Evolutionary conservation across 2,113 vertebrate genomes (phyloP).

Genomic region (Takifugu flavidus): DNA sequence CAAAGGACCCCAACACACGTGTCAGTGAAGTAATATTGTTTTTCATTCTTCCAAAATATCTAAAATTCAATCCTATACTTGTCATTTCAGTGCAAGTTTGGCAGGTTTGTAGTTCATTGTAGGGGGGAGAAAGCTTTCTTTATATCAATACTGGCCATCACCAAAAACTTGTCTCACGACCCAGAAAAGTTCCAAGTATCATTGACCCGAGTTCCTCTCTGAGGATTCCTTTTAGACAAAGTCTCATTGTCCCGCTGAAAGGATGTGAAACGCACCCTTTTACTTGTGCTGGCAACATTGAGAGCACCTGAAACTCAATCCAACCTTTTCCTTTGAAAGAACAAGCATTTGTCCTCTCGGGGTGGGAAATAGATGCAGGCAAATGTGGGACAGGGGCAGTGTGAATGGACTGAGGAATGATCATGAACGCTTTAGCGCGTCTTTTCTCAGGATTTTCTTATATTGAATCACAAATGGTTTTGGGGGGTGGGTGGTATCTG

Average conservation of each 20-base stretch:
- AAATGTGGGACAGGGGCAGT: constrained; percentile 57
- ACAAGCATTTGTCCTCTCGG: constrained; percentile 49
- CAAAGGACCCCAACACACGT: too few relatives aligned
- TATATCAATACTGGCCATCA: too few relatives aligned
- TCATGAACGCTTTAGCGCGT: background rate
- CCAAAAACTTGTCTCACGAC: constrained; percentile 40
- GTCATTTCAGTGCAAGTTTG: too few relatives aligned
- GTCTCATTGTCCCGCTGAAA: constrained; percentile 5
- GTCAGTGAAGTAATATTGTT: too few relatives aligned
- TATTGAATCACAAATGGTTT: too few relatives aligned
- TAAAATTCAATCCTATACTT: too few relatives aligned
- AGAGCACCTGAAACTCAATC: constrained; percentile 66
- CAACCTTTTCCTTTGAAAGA: constrained; percentile 54
- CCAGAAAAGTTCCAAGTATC: background rate
- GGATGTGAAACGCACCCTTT: constrained; percentile 46
- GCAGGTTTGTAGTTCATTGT: too few relatives aligned
- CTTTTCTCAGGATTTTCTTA: background rate
- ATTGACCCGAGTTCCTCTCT: too few relatives aligned
- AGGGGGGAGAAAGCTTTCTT: too few relatives aligned
- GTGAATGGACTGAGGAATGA: constrained; percentile 10
- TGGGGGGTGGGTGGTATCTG: too few relatives aligned
- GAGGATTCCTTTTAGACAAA: background rate
- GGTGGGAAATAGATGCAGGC: constrained; percentile 49
- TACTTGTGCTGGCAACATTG: constrained; percentile 46
- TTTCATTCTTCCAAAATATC: too few relatives aligned